Evolutionary conservation across 2,888 invertebrate species (phyloP), one percentile per base, ranked within the genome.

Genomic region (Melieria picta): DNA sequence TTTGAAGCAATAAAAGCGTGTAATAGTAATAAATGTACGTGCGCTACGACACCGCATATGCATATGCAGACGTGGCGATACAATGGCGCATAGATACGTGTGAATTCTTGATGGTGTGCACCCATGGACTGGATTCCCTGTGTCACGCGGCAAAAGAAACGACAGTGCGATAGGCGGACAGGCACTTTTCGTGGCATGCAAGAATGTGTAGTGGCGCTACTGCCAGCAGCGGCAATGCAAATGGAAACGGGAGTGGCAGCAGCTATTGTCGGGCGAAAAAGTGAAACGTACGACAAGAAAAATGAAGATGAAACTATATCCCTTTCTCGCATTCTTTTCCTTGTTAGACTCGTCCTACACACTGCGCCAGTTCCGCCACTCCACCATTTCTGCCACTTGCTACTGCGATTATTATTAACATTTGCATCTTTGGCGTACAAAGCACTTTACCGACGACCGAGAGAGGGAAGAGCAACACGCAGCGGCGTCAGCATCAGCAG

Each of bases 11-110:
- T 81, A 81, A 81, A 81, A 81, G 69, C 52, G 52, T 73, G 74
- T 73, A 69, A 80, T 80, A 83, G 82, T 81, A 83, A 83, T 83
- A 83, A 83, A 83, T 81, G 82, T 82, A 81, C 79, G 80, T 80
- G 74, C 55, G 65, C 65, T 63, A 62, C 43, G 71, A 69, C 64
- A 30, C 13, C 11, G 65, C 52, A 55, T 58, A 57, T 47, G 16
- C 16, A n/a, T 46, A 55, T n/a, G 7, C n/a, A 43, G 7, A 55
- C 11, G 50, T 50, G 11, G 6, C 45, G 58, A 45, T 72, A 69
- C 75, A 72, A 74, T 71, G 72, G 67, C 68, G 68, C 62, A 48
- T 30, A 30, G 30, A 30, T 76, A 78, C 78, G 80, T 79, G 81
- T 76, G 75, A 80, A 81, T 81, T 82, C 80, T 46, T 60, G 57